Conservation (phyloP, 1,140 invertebrate genomes). For the Drosophila pectinifera region DNA sequence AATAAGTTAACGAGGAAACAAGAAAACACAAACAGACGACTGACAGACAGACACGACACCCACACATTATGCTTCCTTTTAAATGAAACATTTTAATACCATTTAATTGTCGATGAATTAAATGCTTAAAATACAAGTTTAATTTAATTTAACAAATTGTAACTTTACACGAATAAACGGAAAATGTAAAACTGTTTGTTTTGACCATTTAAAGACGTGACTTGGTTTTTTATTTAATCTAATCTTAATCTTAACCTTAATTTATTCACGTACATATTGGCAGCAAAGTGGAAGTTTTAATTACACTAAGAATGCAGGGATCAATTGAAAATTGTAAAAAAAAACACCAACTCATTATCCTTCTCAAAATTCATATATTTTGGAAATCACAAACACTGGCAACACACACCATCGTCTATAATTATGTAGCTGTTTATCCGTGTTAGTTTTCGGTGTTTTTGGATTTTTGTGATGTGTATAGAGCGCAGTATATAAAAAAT, state of each 20-base stretch:
- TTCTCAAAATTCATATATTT: slow-evolving; percentile 30
- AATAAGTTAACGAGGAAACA: slow-evolving; percentile 45
- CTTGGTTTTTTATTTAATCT: slow-evolving; percentile 53
- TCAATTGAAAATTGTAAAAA: slow-evolving; percentile 81
- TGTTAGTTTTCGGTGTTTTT: slow-evolving; percentile 80
- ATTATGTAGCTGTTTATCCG: slow-evolving; percentile 75
- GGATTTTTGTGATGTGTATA: slow-evolving; percentile 77
- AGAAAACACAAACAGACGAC: slow-evolving; percentile 23
- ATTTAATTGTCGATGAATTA: slow-evolving; percentile 64
- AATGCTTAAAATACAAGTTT: slow-evolving; percentile 61
- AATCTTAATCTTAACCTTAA: slow-evolving; percentile 17
- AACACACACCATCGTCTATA: slow-evolving; percentile 44
- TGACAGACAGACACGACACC: slow-evolving; percentile 38
- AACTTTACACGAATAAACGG: slow-evolving; percentile 77
- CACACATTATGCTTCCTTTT: slow-evolving; percentile 81
- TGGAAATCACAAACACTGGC: slow-evolving; percentile 23
- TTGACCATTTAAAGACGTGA: slow-evolving; percentile 45
- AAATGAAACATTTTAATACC: slow-evolving; percentile 81
- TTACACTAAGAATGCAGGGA: slow-evolving; percentile 80
- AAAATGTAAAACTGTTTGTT: slow-evolving; percentile 60
- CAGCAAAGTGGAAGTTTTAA: slow-evolving; percentile 55
- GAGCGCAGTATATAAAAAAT: slow-evolving; percentile 61
- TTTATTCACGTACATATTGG: slow-evolving; percentile 41
- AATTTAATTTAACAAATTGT: slow-evolving; percentile 68
- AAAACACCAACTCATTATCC: slow-evolving; percentile 40